A percentile compares a stretch with the other conserved stretches of the same genome.
Evolutionary conservation across 2,113 vertebrate species (phyloP).

Genomic region (Menidia beryllina): DNA sequence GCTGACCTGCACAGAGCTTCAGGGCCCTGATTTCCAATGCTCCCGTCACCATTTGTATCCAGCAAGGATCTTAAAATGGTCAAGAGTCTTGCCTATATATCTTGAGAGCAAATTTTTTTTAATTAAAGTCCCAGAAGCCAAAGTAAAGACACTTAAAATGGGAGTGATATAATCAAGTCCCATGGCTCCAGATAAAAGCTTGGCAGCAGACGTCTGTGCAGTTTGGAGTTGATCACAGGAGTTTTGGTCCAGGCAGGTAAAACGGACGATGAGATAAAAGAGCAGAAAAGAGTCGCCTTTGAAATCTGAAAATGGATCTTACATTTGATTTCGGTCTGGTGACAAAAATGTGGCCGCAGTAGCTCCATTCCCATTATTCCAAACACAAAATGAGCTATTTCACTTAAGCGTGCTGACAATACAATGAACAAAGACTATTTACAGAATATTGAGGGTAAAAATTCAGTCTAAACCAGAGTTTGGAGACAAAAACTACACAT

Average conservation of each 20-base stretch:
- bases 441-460: too few species aligned
- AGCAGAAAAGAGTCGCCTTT: neutral
- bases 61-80: neutral
- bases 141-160: neutral
- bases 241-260: neutral
- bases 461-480: too few species aligned
- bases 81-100: neutral
- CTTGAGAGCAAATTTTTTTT: neutral
- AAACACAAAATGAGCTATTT: neutral
- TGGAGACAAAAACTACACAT: too few species aligned
- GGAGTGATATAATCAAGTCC: too few species aligned
- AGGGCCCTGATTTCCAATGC: neutral
- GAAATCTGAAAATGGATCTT: neutral
- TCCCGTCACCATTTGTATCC: neutral
- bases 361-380: neutral
- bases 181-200: too few species aligned
- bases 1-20: too few species aligned
- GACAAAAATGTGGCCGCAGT: neutral
- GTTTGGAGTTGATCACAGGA: neutral
- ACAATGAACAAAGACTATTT: too few species aligned
- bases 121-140: neutral
- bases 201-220: neutral
- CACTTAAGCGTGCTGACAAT: too few species aligned
- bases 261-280: neutral
- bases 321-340: neutral